A percentile compares a stretch with the other conserved stretches of the same genome.
Evolutionary conservation across 2,888 invertebrate species (phyloP).

Genomic region (Zygogramma bicolorata): DNA sequence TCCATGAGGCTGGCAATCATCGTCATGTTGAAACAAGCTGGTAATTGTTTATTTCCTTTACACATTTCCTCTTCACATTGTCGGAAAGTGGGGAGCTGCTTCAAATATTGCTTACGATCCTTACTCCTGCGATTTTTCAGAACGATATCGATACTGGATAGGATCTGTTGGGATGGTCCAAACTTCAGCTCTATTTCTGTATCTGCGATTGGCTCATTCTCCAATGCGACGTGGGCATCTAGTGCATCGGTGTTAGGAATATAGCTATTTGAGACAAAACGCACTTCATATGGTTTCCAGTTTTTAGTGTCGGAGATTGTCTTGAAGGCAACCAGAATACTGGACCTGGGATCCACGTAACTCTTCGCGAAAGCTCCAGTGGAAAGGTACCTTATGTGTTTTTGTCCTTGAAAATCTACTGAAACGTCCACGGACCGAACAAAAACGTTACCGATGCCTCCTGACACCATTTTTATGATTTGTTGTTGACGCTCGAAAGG

Average conservation of each 20-base stretch:
- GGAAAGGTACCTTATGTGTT: slow-evolving; percentile 68
- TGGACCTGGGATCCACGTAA: slow-evolving; percentile 71
- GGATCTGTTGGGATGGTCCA: slow-evolving; percentile 66
- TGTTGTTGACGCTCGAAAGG: slow-evolving; percentile 67
- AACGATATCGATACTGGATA: slow-evolving; percentile 52
- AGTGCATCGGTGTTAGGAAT: slow-evolving; percentile 70
- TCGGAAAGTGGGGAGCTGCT: slow-evolving; percentile 66
- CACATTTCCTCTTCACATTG: slow-evolving; percentile 70
- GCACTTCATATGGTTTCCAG: slow-evolving; percentile 67
- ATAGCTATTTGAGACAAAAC: slow-evolving; percentile 66
- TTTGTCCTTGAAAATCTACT: slow-evolving; percentile 70
- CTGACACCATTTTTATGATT: slow-evolving; percentile 69
- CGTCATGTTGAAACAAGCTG: slow-evolving; percentile 72
- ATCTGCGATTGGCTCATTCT: slow-evolving; percentile 68
- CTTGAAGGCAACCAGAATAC: slow-evolving; percentile 68
- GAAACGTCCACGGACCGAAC: slow-evolving; percentile 70
- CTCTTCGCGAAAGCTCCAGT: slow-evolving; percentile 71
- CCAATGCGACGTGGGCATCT: slow-evolving; percentile 70
- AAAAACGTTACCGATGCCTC: slow-evolving; percentile 70
- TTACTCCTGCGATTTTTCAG: slow-evolving; percentile 70
- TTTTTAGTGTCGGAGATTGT: slow-evolving; percentile 58
- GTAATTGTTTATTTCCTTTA: slow-evolving; percentile 70
- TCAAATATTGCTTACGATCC: slow-evolving; percentile 67
- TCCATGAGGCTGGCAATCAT: slow-evolving; percentile 70
- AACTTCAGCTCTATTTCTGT: slow-evolving; percentile 69